Conservation (phyloP, 2,888 invertebrate genomes). For the Agrotis ipsilon region DNA sequence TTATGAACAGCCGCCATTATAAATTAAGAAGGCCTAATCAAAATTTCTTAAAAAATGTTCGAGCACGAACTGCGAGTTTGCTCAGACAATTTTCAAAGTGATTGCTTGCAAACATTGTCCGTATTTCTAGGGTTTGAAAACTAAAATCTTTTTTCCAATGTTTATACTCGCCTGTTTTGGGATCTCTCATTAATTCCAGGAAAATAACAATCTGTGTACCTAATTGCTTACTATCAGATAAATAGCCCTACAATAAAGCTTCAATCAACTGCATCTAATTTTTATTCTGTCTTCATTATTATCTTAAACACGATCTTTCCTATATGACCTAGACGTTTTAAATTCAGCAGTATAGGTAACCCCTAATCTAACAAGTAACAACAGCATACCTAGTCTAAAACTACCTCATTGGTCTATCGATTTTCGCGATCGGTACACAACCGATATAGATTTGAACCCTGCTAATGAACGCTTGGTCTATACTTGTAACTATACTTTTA, state of each 20-base stretch:
- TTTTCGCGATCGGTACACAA: not conserved
- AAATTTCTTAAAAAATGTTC: not conserved
- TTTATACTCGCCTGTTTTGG: not conserved
- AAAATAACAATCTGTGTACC: no score
- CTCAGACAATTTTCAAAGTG: not conserved
- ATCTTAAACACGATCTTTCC: no score
- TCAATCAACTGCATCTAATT: no score
- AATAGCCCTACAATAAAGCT: no score
- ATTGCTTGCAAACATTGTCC: not conserved
- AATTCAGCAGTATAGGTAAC: no score
- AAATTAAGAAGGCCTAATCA: not conserved
- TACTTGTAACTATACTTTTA: no score
- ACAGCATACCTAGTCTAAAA: not conserved
- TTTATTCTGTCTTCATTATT: no score
- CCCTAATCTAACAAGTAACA: no score
- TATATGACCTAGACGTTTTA: no score
- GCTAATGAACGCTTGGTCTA: not conserved
- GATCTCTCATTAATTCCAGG: no score
- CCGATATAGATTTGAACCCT: constrained; percentile 1
- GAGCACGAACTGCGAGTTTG: not conserved
- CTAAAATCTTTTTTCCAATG: not conserved
- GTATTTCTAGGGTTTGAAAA: not conserved
- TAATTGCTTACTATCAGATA: no score
- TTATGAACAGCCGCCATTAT: not conserved
- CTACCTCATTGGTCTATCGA: constrained; percentile 17